Evolutionary conservation across 1,140 invertebrate genomes (phyloP), one percentile per base, ranked within the genome.

Genomic region (Ips nitidus): DNA sequence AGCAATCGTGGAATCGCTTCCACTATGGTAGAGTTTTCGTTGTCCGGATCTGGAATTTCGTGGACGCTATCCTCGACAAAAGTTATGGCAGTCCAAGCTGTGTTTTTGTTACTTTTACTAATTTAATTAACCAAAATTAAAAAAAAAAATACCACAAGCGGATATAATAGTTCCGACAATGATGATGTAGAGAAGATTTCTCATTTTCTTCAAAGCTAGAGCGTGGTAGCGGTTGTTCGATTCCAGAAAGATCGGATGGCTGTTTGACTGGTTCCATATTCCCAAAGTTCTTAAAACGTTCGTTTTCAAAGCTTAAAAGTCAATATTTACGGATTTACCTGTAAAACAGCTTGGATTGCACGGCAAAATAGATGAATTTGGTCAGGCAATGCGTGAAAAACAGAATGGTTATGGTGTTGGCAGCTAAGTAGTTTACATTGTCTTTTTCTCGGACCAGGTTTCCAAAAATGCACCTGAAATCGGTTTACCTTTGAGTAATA

Each of bases 171-270:
- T 90, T 22, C 85, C 84, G 0, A 80, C 79, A 45, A 85, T 82
- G n/a, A 93, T 87, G 58, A 86, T 83, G 70, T 90, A 87, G 2
- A 93, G 80, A 0, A 93, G 80, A 67, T 86, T 86, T 36, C 91
- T 83, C 87, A 91, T 92, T 79, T 91, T 91, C n/a, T 86, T 87
- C 37, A 94, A 75, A 0, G 91, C 84, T 36, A 89, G 84, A 3
- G 89, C 86, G 75, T 92, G 90, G 79, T 91, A 91, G 8, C 86
- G 78, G 70, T 81, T 89, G 76, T 93, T 90, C 1, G 91, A 93
- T 76, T 94, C 91, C n/a, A 90, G 87, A 75, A 94, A 94, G 22
- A 94, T 75, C 0, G 91, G 91, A 82, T 94, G 91, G 52, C 88
- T 88, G 77, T 93, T 93, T 0, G 89, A 86, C 80, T 90, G 89